Evolutionary conservation across 2,888 invertebrate species (phyloP).

Genomic region (Lycophotia porphyrea): DNA sequence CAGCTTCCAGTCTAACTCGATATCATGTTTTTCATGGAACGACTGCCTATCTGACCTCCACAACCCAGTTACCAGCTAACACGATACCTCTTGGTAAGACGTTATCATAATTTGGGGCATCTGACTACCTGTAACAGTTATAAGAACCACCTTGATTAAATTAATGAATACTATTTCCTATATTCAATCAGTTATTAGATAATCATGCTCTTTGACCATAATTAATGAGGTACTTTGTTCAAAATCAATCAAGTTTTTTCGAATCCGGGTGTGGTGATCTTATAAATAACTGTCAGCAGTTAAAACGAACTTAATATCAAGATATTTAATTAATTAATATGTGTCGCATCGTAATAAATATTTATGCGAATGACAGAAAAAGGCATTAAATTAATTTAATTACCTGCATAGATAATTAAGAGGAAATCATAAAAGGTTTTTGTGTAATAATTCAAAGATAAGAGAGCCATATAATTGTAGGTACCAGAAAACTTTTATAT

Average conservation of each 20-base stretch:
- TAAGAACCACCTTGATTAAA: neutral
- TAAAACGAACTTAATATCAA: constrained; percentile 37
- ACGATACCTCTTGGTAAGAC: neutral
- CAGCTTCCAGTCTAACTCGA: neutral
- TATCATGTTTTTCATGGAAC: neutral
- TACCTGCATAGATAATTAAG: constrained; percentile 37
- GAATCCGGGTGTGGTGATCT: constrained; percentile 9
- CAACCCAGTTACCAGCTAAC: neutral
- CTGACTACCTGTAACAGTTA: neutral
- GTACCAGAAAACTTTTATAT: neutral
- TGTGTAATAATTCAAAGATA: constrained; percentile 11
- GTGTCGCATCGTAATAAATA: constrained; percentile 53
- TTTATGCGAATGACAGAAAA: constrained; percentile 46
- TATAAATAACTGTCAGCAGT: constrained; percentile 43
- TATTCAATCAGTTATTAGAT: neutral
- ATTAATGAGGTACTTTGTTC: constrained; percentile 30
- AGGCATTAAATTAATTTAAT: constrained; percentile 51
- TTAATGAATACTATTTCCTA: neutral
- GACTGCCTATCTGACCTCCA: neutral
- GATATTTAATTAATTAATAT: constrained; percentile 51
- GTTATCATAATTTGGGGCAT: neutral
- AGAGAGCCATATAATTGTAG: neutral
- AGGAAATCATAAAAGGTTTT: constrained; percentile 7
- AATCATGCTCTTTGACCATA: neutral
- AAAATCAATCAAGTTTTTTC: constrained; percentile 37